These are phyloP conservation scores for Planiliza haematocheilus DNA, from an alignment of 2,113 vertebrate genomes.

Conservation along the genomic window DNA sequence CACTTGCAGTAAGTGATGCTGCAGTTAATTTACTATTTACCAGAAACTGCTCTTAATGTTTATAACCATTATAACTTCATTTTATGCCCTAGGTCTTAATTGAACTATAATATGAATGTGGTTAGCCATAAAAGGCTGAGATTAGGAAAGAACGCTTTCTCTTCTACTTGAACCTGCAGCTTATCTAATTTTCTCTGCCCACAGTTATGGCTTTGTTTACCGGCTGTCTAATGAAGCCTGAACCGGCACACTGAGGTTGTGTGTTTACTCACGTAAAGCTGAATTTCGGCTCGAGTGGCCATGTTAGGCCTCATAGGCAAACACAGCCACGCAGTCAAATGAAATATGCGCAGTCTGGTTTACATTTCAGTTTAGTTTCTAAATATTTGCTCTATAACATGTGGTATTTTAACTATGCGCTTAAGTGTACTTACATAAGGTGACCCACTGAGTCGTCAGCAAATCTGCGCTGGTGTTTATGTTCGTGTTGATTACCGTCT, in stretches of 20 bases:
- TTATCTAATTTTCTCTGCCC: conserved; percentile 18
- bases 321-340: conserved; percentile 18
- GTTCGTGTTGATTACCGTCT: background rate
- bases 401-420: conserved; percentile 17
- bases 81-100: conserved; percentile 32
- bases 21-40: conserved; percentile 4
- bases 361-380: conserved; percentile 26
- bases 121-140: conserved; percentile 21
- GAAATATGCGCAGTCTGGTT: conserved; percentile 15
- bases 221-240: conserved; percentile 48
- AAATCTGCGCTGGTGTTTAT: conserved; percentile 29
- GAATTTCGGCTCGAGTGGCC: conserved; percentile 8
- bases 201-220: conserved; percentile 53
- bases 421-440: conserved; percentile 27
- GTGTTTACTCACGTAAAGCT: conserved; percentile 22
- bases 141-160: background rate
- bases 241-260: conserved; percentile 9
- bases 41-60: conserved; percentile 16
- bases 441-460: conserved; percentile 12
- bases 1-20: conserved; percentile 1
- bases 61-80: conserved; percentile 3
- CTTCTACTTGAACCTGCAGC: background rate
- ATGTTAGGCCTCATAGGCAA: conserved; percentile 8
- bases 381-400: conserved; percentile 20
- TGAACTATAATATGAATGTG: conserved; percentile 2